Evolutionary conservation across 2,113 vertebrate species (phyloP).

Genomic region (Cricetomys ansorgei): DNA sequence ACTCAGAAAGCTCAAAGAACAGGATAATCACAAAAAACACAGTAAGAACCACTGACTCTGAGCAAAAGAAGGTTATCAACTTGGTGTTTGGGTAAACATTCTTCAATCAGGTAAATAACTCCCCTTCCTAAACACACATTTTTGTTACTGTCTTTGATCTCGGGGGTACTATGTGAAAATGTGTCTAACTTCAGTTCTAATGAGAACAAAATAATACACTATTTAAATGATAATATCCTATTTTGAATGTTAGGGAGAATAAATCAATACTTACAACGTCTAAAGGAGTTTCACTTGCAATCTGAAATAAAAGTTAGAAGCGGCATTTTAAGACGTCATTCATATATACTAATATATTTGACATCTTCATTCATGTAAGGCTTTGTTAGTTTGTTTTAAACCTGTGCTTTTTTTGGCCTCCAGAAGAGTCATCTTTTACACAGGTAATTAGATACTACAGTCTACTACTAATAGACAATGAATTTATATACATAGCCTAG

Average conservation of each 20-base stretch:
- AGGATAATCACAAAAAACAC: neutral
- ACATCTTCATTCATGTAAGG: neutral
- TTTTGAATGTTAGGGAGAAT: constrained; percentile 31
- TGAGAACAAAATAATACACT: neutral
- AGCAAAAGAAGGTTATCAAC: neutral
- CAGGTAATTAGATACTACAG: neutral
- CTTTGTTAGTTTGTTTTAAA: constrained; percentile 35
- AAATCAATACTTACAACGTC: constrained; percentile 95
- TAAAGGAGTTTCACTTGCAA: constrained; percentile 97
- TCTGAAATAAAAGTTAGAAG: constrained; percentile 89
- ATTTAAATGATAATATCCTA: constrained; percentile 36
- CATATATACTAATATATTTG: neutral
- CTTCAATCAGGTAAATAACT: neutral
- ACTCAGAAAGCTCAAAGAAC: neutral
- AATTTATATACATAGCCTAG: neutral
- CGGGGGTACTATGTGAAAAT: neutral
- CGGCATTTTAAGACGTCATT: constrained; percentile 33
- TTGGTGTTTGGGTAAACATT: neutral
- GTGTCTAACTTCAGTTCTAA: neutral
- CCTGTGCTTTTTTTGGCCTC: neutral
- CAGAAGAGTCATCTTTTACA: constrained; percentile 36
- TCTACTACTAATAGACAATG: too few relatives aligned
- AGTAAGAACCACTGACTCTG: neutral
- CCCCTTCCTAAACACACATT: neutral
- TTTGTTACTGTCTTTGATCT: constrained; percentile 4